These are phyloP conservation scores for Trissoscelio sp. DNA, from an alignment of 2,888 invertebrate species.

Conservation along the genomic window DNA sequence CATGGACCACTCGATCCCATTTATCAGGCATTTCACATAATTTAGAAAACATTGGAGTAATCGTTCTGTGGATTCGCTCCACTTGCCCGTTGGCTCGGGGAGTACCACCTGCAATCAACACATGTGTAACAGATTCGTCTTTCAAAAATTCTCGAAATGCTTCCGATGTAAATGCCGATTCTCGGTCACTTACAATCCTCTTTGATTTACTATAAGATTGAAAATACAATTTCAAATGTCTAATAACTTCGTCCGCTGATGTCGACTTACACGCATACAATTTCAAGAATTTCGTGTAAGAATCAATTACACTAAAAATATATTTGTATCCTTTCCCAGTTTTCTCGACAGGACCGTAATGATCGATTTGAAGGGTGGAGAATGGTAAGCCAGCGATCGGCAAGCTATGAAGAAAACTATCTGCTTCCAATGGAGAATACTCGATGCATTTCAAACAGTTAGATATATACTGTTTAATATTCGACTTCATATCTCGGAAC, in stretches of 20 bases:
- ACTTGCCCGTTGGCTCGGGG: constrained; percentile 77
- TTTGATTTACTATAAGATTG: constrained; percentile 65
- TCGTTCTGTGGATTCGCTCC: not conserved
- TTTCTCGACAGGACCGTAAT: not conserved
- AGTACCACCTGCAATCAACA: constrained; percentile 72
- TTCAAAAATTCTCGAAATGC: constrained; percentile 70
- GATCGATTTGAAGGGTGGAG: not conserved
- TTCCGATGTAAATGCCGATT: constrained; percentile 74
- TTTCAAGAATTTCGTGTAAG: not conserved
- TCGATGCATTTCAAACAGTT: constrained; percentile 74
- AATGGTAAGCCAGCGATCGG: not conserved
- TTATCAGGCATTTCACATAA: not conserved
- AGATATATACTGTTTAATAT: constrained; percentile 71
- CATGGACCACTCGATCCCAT: constrained; percentile 5
- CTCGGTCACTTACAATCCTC: constrained; percentile 73
- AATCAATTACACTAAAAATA: not conserved
- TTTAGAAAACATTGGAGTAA: constrained; percentile 73
- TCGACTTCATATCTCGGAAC: constrained; percentile 68
- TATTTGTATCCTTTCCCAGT: not conserved
- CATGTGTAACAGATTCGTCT: constrained; percentile 48
- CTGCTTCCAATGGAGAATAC: not conserved
- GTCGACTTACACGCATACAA: constrained; percentile 6
- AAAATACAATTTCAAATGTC: not conserved
- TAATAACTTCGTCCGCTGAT: not conserved
- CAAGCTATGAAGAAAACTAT: not conserved